Base-by-base conservation (phyloP, 1,140 invertebrate genomes). In the Danaus plexippus region DNA sequence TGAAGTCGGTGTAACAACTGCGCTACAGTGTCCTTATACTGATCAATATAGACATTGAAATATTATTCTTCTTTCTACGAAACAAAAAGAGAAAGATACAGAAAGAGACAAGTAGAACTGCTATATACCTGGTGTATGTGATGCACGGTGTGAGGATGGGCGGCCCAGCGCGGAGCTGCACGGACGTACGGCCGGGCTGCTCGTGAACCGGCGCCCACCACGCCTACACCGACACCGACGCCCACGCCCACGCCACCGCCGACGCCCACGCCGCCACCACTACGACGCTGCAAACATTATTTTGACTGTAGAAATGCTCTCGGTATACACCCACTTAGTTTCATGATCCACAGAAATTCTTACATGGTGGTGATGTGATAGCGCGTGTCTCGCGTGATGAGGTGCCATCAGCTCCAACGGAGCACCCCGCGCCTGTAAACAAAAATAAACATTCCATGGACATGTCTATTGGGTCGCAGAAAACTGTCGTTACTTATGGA, bases 351-450 rank as follows among this genome's bases (percentile, higher is more conserved):
- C 22, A 32, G 22, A 32, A 32, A 32, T 32, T 32, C 77, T 81
- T 48, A 84, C 80, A 57, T 83, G 77, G 32, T 84, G 77, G 40
- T 77, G 77, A 43, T 85, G 79, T 1, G 81, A 67, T 0, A 80
- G 64, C 7, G 79, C 72, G 57, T 81, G 79, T 11, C 81, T 52
- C 53, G 78, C 77, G 73, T 84, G 80, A 43, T 81, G 79, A 22
- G 76, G 71, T 52, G 73, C 73, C 73, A 84, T 74, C 57, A 82
- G 59, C 61, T 84, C 80, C 13, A 84, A 52, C 1, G 80, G 67
- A 0, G 71, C 63, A 7, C 79, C 75, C 0, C 76, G 76, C 10
- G 79, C 69, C 81, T 84, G 61, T 1, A 43, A 45, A 58, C 11
- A 48, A 32, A 32, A 32, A 32, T 32, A 7, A 32, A 32, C 22